Evolutionary conservation across 2,113 vertebrate species (phyloP), one percentile per base, ranked within the genome.

Genomic region (Dendropsophus ebraccatus): DNA sequence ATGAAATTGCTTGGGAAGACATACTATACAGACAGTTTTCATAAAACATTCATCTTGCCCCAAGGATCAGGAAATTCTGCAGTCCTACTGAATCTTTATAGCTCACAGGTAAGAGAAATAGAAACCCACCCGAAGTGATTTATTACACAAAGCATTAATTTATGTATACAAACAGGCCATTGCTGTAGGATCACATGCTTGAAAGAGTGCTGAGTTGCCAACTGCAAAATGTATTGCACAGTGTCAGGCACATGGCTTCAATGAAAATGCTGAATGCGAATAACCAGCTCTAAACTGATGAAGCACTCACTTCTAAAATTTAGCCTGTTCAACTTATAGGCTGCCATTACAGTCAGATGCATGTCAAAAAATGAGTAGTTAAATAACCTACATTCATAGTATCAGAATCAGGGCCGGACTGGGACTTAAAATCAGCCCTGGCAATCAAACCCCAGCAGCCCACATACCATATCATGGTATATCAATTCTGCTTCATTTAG

Each of bases 241-340:
- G 87, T 75, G 37, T 86, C 78, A 86, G 10, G 30, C 89, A 88
- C 90, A 84, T 80, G 52, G 81, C 90, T 37, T 91, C 88, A 92
- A 92, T 88, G 84, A 86, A 91, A 90, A 78, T 89, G 91, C 90
- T 74, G 87, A 91, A 91, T 87, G 80, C 25, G 84, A 92, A 90
- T 89, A 91, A 93, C 67, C 77, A 79, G 69, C 88, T 87, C 87
- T 73, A 87, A 89, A 87, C 87, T 88, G 85, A 89, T 56, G 82
- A 89, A 35, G 88, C 87, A 77, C 89, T 91, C 89, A 89, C 82
- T 84, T 73, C 74, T 87, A 87, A 89, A 90, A 91, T 88, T 89
- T 89, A 90, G 85, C 86, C 84, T 86, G 79, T 89, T 88, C 87
- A 89, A 89, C 75, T 77, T 78, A 87, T 72, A 88, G 87, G 8